phyloP scores from a whole-genome alignment of 2,888 invertebrate species.

The Limnephilus auricula region DNA sequence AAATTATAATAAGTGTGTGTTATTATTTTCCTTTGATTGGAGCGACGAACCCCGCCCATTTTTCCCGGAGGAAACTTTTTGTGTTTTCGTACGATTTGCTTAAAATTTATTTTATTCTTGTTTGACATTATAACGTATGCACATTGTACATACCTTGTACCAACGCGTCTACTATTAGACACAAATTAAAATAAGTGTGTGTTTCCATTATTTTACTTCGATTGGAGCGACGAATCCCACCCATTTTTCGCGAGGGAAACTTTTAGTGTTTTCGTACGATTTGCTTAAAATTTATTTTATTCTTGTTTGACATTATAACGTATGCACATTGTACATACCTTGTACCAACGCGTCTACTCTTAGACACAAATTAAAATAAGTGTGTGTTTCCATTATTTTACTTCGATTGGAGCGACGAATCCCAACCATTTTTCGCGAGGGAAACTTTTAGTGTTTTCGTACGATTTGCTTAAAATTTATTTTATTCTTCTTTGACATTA shows the following conservation, averaged over 20 bases:
- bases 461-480: too few relatives aligned
- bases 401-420: not conserved
- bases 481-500: not conserved
- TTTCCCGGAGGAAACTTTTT: not conserved
- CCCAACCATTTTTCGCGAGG: not conserved
- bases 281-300: too few relatives aligned
- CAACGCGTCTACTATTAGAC: not conserved
- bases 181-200: too few relatives aligned
- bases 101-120: not conserved
- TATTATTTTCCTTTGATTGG: not conserved
- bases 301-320: not conserved
- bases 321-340: too few relatives aligned
- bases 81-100: too few relatives aligned
- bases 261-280: not conserved
- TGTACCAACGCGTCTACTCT: not conserved
- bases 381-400: not conserved
- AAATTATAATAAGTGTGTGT: not conserved
- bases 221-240: not conserved
- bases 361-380: not conserved
- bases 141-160: too few relatives aligned
- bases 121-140: not conserved
- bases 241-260: not conserved
- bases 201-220: not conserved
- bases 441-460: not conserved
- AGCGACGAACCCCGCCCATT: not conserved